Conservation (phyloP, 2,113 vertebrate genomes). For the Tupaia chinensis region DNA sequence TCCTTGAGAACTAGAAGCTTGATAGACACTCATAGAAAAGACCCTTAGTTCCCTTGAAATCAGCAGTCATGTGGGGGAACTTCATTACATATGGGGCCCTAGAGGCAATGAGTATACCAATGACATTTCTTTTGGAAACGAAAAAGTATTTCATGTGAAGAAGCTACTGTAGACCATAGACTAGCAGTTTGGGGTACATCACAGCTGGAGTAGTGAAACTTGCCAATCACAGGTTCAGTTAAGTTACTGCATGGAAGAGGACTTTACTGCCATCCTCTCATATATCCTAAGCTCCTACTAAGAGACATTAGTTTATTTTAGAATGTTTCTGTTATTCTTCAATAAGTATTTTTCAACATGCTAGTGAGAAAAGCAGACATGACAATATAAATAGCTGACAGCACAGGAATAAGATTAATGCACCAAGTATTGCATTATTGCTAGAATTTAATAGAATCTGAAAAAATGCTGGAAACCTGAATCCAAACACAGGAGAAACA, state of each 20-base stretch:
- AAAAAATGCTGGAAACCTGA: slow-evolving; percentile 1
- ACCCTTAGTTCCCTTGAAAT: slow-evolving; percentile 54
- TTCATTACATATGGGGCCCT: not conserved
- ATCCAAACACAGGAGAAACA: not conserved
- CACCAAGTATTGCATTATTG: not conserved
- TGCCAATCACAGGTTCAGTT: slow-evolving; percentile 79
- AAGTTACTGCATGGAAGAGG: slow-evolving; percentile 66
- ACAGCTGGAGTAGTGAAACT: slow-evolving; percentile 80
- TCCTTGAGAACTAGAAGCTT: slow-evolving; percentile 38
- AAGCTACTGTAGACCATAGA: slow-evolving; percentile 75
- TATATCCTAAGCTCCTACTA: slow-evolving; percentile 74
- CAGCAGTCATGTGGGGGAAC: not conserved
- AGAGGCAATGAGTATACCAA: slow-evolving; percentile 69
- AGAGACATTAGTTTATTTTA: slow-evolving; percentile 73
- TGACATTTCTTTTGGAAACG: slow-evolving; percentile 76
- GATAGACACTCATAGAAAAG: slow-evolving; percentile 65
- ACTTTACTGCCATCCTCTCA: slow-evolving; percentile 74
- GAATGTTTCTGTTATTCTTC: slow-evolving; percentile 74
- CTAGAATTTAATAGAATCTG: not conserved
- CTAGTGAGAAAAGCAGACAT: not conserved
- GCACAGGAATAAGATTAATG: not conserved
- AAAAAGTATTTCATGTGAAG: slow-evolving; percentile 79
- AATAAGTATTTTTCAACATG: slow-evolving; percentile 71
- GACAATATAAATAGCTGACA: not conserved
- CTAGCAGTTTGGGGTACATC: slow-evolving; percentile 81